Conservation (phyloP, 2,113 vertebrate genomes). For the Colaptes auratus region DNA sequence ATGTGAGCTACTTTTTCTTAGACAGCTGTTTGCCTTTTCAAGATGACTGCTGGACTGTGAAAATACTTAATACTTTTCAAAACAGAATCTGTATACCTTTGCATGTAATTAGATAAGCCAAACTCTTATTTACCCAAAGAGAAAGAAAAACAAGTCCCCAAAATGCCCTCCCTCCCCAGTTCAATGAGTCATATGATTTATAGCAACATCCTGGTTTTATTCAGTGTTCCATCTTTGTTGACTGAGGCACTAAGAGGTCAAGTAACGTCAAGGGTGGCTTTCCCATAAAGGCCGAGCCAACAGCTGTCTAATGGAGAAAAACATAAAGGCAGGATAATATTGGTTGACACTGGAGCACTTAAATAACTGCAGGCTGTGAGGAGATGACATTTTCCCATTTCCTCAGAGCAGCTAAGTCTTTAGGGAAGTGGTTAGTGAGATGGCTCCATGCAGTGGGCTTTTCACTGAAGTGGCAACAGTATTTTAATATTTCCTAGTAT, state of each 20-base stretch:
- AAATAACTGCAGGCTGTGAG: not conserved
- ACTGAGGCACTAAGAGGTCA: slow-evolving; percentile 61
- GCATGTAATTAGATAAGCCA: not conserved
- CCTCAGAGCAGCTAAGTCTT: not conserved
- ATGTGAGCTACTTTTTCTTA: not conserved
- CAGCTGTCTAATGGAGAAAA: slow-evolving; percentile 38
- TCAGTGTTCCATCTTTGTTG: slow-evolving; percentile 56
- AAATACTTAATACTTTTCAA: not conserved
- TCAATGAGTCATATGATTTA: slow-evolving; percentile 41
- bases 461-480: not conserved
- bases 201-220: slow-evolving; percentile 54
- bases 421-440: not conserved
- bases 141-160: not conserved
- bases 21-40: not conserved
- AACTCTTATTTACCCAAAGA: slow-evolving; percentile 19
- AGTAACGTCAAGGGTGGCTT: slow-evolving; percentile 62
- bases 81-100: not conserved
- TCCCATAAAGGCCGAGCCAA: slow-evolving; percentile 57
- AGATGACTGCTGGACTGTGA: not conserved
- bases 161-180: not conserved
- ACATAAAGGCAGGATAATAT: slow-evolving; percentile 41
- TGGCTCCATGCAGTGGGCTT: not conserved
- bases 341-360: slow-evolving; percentile 46
- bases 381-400: slow-evolving; percentile 44
- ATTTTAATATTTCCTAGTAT: not conserved